Evolutionary conservation across 2,113 vertebrate species (phyloP).

Genomic region (Labrus mixtus): DNA sequence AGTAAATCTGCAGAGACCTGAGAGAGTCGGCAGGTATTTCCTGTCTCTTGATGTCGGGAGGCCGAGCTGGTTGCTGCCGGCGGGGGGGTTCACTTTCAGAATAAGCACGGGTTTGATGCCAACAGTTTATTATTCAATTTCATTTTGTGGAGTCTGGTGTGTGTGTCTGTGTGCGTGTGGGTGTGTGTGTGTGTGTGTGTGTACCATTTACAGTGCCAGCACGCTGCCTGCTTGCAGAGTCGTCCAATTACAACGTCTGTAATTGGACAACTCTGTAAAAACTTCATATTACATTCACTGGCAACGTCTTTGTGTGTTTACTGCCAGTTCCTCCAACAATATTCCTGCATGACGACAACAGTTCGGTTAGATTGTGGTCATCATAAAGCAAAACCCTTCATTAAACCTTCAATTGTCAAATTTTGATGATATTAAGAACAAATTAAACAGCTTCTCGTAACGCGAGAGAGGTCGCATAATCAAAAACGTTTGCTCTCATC

Average conservation of each 20-base stretch:
- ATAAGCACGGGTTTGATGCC: constrained; percentile 79
- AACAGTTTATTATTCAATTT: constrained; percentile 81
- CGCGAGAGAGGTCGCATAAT: too few species aligned
- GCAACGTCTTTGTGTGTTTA: background rate
- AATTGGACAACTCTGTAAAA: constrained; percentile 44
- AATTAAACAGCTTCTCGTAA: background rate
- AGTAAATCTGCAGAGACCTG: constrained; percentile 75
- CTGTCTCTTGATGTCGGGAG: constrained; percentile 81
- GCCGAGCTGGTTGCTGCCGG: constrained; percentile 72
- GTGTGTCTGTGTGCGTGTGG: constrained; percentile 7
- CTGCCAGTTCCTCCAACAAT: constrained; percentile 21
- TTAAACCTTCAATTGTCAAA: constrained; percentile 27
- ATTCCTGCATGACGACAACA: background rate
- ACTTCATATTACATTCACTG: constrained; percentile 1
- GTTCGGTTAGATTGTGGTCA: background rate
- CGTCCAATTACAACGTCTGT: constrained; percentile 6
- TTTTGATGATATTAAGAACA: background rate
- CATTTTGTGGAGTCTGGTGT: constrained; percentile 9
- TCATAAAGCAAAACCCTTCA: constrained; percentile 12
- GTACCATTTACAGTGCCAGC: constrained; percentile 1
- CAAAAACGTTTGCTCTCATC: too few species aligned
- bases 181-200: constrained; percentile 16
- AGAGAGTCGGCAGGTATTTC: constrained; percentile 78
- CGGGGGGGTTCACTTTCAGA: constrained; percentile 77
- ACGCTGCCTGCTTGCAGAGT: background rate